These are phyloP conservation scores for Pangasius macronema DNA, from an alignment of 2,797 vertebrate species.

Conservation along the genomic window DNA sequence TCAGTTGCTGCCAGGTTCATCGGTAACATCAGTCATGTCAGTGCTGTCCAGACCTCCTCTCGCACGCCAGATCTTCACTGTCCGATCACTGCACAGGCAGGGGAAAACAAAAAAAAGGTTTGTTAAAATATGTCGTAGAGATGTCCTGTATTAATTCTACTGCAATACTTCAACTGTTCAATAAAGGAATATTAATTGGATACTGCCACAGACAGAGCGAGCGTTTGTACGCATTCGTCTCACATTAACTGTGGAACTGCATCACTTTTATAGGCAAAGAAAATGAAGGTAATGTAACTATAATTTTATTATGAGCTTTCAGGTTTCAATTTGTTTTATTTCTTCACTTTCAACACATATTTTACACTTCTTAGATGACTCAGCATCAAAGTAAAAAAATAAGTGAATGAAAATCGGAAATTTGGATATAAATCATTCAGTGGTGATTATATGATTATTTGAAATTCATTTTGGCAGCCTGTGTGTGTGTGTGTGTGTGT, in stretches of 20 bases:
- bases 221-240: background rate
- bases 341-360: background rate
- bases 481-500: background rate
- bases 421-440: background rate
- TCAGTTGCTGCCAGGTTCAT: slow-evolving; percentile 74
- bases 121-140: background rate
- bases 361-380: background rate
- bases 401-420: background rate
- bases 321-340: background rate
- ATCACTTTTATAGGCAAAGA: background rate
- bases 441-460: background rate
- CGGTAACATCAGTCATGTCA: slow-evolving; percentile 64
- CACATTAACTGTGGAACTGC: background rate
- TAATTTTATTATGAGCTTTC: background rate
- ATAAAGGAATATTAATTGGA: background rate
- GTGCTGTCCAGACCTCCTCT: slow-evolving; percentile 79
- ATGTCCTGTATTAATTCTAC: background rate
- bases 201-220: background rate
- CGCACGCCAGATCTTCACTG: slow-evolving; percentile 94
- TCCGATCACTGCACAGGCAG: slow-evolving; percentile 82
- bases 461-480: background rate
- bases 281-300: background rate
- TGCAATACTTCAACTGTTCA: no score
- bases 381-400: background rate
- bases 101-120: background rate